These are phyloP conservation scores for Pseudochirops corinnae DNA, from an alignment of 2,797 vertebrate genomes.

Conservation along the genomic window DNA sequence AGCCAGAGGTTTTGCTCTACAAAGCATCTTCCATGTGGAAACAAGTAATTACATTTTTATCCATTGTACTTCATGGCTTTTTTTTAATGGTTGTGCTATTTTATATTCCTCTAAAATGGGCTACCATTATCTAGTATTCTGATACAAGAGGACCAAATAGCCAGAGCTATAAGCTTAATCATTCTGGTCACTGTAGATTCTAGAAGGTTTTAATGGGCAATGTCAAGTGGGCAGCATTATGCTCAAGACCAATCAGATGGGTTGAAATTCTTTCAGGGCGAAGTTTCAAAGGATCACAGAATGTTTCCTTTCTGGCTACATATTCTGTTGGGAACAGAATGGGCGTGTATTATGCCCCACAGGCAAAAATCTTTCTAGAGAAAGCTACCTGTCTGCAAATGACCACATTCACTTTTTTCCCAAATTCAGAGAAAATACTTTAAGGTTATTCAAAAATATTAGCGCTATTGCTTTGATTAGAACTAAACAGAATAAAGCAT, in stretches of 20 bases:
- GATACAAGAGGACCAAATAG: constrained; percentile 41
- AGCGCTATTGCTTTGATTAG: background rate
- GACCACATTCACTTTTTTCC: background rate
- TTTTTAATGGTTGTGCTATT: constrained; percentile 60
- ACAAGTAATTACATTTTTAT: constrained; percentile 74
- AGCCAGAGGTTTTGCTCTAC: constrained; percentile 50
- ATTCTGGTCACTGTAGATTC: constrained; percentile 55
- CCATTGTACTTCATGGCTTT: constrained; percentile 57
- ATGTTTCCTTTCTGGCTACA: background rate
- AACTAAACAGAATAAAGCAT: background rate
- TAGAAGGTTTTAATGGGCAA: constrained; percentile 44
- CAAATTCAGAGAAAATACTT: constrained; percentile 22
- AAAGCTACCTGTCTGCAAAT: constrained; percentile 38
- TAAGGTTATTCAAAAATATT: constrained; percentile 10
- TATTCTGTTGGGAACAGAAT: background rate
- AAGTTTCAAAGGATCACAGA: constrained; percentile 15
- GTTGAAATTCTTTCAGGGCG: constrained; percentile 50
- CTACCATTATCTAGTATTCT: constrained; percentile 63
- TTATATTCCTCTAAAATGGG: constrained; percentile 66
- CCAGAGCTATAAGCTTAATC: constrained; percentile 62
- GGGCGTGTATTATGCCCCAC: background rate
- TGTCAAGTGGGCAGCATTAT: constrained; percentile 21
- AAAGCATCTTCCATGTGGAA: constrained; percentile 57
- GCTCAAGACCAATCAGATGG: constrained; percentile 33
- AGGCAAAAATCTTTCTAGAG: constrained; percentile 7